Evolutionary conservation across 2,888 invertebrate genomes (phyloP), one percentile per base, ranked within the genome.

Genomic region (Andrena bicolor): DNA sequence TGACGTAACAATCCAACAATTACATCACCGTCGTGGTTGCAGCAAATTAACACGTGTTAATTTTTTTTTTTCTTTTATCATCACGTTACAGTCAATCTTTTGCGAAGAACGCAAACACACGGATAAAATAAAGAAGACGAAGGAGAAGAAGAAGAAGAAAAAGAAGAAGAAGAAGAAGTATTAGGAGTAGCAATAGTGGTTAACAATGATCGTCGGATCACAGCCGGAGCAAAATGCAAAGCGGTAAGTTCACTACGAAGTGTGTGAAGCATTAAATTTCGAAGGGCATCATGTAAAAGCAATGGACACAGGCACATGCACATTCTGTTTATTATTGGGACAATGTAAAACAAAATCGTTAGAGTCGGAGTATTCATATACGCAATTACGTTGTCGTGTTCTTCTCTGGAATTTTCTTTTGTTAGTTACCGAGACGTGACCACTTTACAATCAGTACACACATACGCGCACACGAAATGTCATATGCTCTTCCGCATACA

Each of bases 271-370:
- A 83, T 86, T 88, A 87, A 84, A 77, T 64, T 66, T 77, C 48
- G 65, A 63, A 84, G 84, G 90, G 90, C 85, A 86, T 90, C 73
- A 81, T 90, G 80, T 89, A 87, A 86, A 91, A 92, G 91, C 91
- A 92, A 92, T 92, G 92, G 93, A 92, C 92, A 92, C 93, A 94
- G 92, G 93, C 94, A 93, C 94, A 94, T 94, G 94, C 94, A 94
- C 93, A 94, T 93, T 93, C 93, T 93, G 91, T 93, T 93, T 94
- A 94, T 93, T 93, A 93, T 93, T 91, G 92, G 93, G 92, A 94
- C 91, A 93, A 93, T 90, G 91, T 93, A 91, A 92, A 93, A 93
- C 92, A 93, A 91, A 91, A 91, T 89, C 90, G 88, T 91, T 88
- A 90, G 86, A 89, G 58, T 84, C 85, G 82, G 41, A 81, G 64